Percentiles rank a stretch among this genome's conserved stretches.
Evolutionary conservation across 2,113 vertebrate species (phyloP).

Genomic region (Ceyx margarethae): DNA sequence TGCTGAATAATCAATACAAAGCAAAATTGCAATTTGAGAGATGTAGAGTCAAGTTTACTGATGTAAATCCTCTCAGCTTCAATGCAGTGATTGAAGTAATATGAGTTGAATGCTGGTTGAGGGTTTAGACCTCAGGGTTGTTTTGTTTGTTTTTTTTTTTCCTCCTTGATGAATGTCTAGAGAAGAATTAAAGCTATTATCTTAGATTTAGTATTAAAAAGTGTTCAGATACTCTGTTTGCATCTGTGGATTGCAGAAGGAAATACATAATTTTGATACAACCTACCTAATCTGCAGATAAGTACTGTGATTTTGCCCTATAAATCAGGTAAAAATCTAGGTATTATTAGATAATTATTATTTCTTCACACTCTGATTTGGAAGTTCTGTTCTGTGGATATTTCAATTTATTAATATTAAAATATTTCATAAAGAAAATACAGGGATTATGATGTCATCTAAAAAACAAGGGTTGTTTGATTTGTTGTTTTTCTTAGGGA

Average conservation of each 20-base stretch:
- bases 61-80: not conserved
- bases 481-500: not conserved
- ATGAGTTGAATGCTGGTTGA: not conserved
- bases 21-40: not conserved
- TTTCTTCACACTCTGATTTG: not conserved
- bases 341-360: no score
- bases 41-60: not conserved
- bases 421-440: not conserved
- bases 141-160: not conserved
- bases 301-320: not conserved
- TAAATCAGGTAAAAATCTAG: not conserved
- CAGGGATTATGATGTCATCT: not conserved
- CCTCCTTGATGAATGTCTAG: not conserved
- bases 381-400: not conserved
- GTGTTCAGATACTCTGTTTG: not conserved
- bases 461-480: not conserved
- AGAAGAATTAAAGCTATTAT: conserved; percentile 31
- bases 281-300: not conserved
- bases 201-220: conserved; percentile 14
- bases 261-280: not conserved
- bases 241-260: not conserved
- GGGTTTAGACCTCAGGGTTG: not conserved
- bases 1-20: not conserved
- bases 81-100: not conserved
- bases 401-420: not conserved